Percentiles rank a stretch among this genome's conserved stretches.
phyloP scores from a whole-genome alignment of 2,888 invertebrate genomes.

The Pristionchus maxplancki region DNA sequence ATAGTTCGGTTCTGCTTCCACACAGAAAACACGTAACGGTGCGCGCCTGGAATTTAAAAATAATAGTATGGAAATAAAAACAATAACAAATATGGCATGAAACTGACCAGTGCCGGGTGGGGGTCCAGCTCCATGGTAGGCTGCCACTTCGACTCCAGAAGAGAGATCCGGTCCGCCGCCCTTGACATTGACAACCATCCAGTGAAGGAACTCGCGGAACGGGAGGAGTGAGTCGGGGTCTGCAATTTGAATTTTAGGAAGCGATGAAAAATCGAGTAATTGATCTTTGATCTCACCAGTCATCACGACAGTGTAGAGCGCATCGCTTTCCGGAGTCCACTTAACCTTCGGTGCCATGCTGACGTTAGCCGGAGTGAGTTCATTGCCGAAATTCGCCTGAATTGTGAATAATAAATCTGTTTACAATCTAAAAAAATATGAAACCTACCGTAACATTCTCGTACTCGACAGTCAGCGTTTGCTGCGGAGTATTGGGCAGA shows the following conservation, averaged over 20 bases:
- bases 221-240: not conserved
- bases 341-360: slow-evolving; percentile 84
- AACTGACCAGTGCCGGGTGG: slow-evolving; percentile 79
- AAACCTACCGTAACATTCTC: not conserved
- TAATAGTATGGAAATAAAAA: too few relatives aligned
- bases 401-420: not conserved
- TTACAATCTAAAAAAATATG: not conserved
- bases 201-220: slow-evolving; percentile 89
- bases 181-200: slow-evolving; percentile 91
- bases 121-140: slow-evolving; percentile 89
- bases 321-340: slow-evolving; percentile 81
- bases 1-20: slow-evolving; percentile 78
- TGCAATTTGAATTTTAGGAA: not conserved
- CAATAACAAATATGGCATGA: not conserved
- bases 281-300: slow-evolving; percentile 82
- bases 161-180: slow-evolving; percentile 82
- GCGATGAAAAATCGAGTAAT: not conserved
- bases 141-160: slow-evolving; percentile 85
- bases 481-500: not conserved
- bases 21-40: slow-evolving; percentile 87
- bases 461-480: not conserved
- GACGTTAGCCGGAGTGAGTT: slow-evolving; percentile 74
- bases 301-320: slow-evolving; percentile 87
- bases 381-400: slow-evolving; percentile 69
- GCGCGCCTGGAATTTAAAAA: slow-evolving; percentile 80